A percentile compares a stretch with the other conserved stretches of the same genome.
Evolutionary conservation across 2,888 invertebrate species (phyloP).

Genomic region (Hyposoter dolosus): DNA sequence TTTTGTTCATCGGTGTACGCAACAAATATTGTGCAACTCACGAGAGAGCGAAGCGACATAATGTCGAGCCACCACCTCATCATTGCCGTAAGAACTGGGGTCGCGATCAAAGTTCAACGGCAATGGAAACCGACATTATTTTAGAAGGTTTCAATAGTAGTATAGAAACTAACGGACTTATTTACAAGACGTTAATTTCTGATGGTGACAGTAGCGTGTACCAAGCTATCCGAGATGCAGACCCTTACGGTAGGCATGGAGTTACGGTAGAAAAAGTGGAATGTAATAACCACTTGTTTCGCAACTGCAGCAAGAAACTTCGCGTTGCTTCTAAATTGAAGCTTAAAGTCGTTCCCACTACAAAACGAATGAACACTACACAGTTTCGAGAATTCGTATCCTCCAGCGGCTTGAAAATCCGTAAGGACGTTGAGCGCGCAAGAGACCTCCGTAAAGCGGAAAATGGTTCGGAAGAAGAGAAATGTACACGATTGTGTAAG

Average conservation of each 20-base stretch:
- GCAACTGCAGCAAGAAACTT: slow-evolving; percentile 59
- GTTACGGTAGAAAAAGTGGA: slow-evolving; percentile 76
- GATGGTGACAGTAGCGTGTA: slow-evolving; percentile 78
- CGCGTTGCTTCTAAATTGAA: slow-evolving; percentile 22
- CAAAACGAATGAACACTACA: neutral
- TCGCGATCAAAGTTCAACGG: slow-evolving; percentile 70
- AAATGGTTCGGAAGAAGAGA: slow-evolving; percentile 3
- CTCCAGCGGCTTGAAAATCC: slow-evolving; percentile 40
- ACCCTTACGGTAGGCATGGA: slow-evolving; percentile 70
- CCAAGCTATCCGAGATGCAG: slow-evolving; percentile 70
- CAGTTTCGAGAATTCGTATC: slow-evolving; percentile 36
- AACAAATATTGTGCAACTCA: slow-evolving; percentile 73
- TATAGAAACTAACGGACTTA: slow-evolving; percentile 46
- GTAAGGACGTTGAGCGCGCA: slow-evolving; percentile 30
- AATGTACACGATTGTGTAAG: slow-evolving; percentile 19
- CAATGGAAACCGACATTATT: slow-evolving; percentile 69
- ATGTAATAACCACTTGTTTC: slow-evolving; percentile 76
- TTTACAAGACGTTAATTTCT: slow-evolving; percentile 56
- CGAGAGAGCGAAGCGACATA: slow-evolving; percentile 33
- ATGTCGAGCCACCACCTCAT: slow-evolving; percentile 62
- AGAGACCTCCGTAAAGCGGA: slow-evolving; percentile 16
- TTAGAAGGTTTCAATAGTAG: slow-evolving; percentile 54
- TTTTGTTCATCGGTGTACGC: slow-evolving; percentile 69
- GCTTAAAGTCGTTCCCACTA: neutral
- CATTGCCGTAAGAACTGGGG: slow-evolving; percentile 74